These are phyloP conservation scores for Caenorhabditis imperialis DNA, from an alignment of 2,888 invertebrate species.

Conservation along the genomic window DNA sequence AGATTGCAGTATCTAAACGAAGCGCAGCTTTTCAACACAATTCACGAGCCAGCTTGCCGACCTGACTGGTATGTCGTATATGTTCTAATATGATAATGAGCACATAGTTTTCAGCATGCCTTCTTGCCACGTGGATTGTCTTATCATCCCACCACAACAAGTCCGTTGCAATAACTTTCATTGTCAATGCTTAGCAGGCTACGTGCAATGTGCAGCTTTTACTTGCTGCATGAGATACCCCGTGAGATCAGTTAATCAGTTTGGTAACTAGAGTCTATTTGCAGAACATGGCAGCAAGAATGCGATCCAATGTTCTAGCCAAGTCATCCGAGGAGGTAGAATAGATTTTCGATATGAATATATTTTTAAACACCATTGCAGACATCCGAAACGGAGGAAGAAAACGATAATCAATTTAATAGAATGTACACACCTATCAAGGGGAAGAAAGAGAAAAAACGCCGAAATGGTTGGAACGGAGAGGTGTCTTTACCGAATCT, in stretches of 20 bases:
- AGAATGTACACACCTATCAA: constrained; percentile 22
- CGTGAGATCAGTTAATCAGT: constrained; percentile 37
- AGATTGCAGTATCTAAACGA: constrained; percentile 50
- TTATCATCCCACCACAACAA: constrained; percentile 60
- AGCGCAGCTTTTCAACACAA: constrained; percentile 31
- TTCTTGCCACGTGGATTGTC: constrained; percentile 62
- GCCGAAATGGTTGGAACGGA: constrained; percentile 22
- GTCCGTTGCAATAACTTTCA: constrained; percentile 53
- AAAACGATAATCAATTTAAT: neutral
- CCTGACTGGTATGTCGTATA: constrained; percentile 59
- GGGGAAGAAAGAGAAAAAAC: constrained; percentile 3
- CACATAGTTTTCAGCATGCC: constrained; percentile 56
- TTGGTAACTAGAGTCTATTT: constrained; percentile 4
- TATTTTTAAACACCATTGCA: constrained; percentile 1
- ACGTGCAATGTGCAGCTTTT: constrained; percentile 58
- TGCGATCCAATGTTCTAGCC: constrained; percentile 31
- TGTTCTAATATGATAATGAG: too few relatives aligned
- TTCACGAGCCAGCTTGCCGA: constrained; percentile 52
- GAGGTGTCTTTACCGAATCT: constrained; percentile 18
- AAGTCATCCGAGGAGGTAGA: constrained; percentile 38
- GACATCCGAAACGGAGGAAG: neutral
- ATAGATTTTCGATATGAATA: neutral
- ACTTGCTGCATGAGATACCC: constrained; percentile 62
- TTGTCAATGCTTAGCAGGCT: constrained; percentile 58
- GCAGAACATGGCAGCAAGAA: constrained; percentile 51